These are phyloP conservation scores for Pao palembangensis DNA, from an alignment of 2,113 vertebrate species.

Conservation along the genomic window DNA sequence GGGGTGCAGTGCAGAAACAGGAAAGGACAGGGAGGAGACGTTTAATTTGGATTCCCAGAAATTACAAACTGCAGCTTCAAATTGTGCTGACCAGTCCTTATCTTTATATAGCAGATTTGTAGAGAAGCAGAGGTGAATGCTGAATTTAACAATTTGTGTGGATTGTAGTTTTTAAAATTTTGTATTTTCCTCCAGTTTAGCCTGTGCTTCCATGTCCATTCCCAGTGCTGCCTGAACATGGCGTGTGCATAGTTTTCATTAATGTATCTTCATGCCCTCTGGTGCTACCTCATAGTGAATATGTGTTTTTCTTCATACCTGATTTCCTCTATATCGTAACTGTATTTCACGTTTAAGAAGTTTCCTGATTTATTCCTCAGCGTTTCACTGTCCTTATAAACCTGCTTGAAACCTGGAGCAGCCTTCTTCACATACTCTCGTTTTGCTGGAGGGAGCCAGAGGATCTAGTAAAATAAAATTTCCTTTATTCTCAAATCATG, in stretches of 20 bases:
- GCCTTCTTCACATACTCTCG: constrained; percentile 68
- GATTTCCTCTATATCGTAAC: constrained; percentile 74
- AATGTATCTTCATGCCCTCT: constrained; percentile 4
- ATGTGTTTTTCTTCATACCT: constrained; percentile 68
- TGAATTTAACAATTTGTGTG: too few relatives aligned
- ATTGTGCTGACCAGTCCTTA: too few relatives aligned
- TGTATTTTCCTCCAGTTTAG: background rate
- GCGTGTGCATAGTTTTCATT: constrained; percentile 25
- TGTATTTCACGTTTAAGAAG: constrained; percentile 83
- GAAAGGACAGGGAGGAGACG: too few relatives aligned
- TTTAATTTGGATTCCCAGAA: too few relatives aligned
- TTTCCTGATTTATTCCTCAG: constrained; percentile 21
- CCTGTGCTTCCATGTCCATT: constrained; percentile 2
- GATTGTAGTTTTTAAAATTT: too few relatives aligned
- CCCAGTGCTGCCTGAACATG: constrained; percentile 29
- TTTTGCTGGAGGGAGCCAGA: constrained; percentile 82
- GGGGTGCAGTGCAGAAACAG: too few relatives aligned
- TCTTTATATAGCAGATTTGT: too few relatives aligned
- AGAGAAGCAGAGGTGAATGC: too few relatives aligned
- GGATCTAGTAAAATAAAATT: constrained; percentile 71
- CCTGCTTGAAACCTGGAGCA: constrained; percentile 77
- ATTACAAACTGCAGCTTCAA: too few relatives aligned
- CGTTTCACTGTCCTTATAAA: constrained; percentile 70
- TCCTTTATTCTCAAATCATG: background rate
- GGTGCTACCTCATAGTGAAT: constrained; percentile 1